These are phyloP conservation scores for Parazoanthus darwini DNA, from an alignment of 92 coral and sea anemone genomes.

Conservation along the genomic window DNA sequence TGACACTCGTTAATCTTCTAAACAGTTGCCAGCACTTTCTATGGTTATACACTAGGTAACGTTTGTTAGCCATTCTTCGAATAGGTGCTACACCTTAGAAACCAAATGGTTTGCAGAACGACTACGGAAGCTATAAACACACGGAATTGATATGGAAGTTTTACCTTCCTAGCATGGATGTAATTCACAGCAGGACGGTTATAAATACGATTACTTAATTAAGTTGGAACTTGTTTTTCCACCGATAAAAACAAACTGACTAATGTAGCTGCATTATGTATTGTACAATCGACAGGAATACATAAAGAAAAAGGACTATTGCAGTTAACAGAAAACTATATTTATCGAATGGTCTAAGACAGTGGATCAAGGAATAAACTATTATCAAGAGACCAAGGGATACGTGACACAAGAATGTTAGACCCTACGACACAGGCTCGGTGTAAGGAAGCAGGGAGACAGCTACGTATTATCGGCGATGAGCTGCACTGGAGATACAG, in stretches of 20 bases:
- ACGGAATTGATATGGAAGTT: neutral
- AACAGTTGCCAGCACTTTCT: neutral
- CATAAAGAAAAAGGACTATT: neutral
- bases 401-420: neutral
- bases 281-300: neutral
- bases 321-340: neutral
- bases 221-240: neutral
- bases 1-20: neutral
- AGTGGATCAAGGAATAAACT: neutral
- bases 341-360: neutral
- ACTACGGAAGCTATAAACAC: neutral
- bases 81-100: neutral
- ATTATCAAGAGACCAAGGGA: neutral
- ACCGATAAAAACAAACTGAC: neutral
- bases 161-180: neutral
- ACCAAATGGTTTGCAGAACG: neutral
- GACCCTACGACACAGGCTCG: neutral
- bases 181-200: neutral
- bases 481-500: slow-evolving; percentile 20
- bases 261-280: neutral
- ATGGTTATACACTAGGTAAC: neutral
- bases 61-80: neutral
- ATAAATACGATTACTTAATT: neutral
- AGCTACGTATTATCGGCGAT: neutral
- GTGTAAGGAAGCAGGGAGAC: slow-evolving; percentile 5